These are phyloP conservation scores for Heteromurus nitidus DNA, from an alignment of 2,888 invertebrate species.

Conservation along the genomic window DNA sequence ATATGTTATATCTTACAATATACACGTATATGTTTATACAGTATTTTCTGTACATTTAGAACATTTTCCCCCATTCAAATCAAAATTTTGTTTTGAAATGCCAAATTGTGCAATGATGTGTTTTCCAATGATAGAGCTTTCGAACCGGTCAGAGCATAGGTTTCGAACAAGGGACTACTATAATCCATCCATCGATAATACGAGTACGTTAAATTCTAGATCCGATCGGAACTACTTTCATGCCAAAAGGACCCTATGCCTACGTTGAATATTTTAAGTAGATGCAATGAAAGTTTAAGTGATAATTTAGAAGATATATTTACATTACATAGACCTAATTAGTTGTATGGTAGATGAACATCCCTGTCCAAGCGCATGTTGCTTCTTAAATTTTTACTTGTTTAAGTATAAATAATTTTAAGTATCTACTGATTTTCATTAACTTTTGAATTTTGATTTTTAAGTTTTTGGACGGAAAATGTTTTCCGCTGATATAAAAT, in stretches of 20 bases:
- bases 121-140: no score
- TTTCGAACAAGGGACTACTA: no score
- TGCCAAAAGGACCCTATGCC: neutral
- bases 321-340: neutral
- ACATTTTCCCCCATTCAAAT: no score
- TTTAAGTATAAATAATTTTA: neutral
- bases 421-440: neutral
- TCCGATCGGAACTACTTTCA: constrained; percentile 33
- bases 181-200: no score
- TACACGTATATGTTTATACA: no score
- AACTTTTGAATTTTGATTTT: neutral
- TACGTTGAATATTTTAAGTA: neutral
- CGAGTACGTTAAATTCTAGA: no score
- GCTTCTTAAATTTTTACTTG: constrained; percentile 5
- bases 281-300: neutral
- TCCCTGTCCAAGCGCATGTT: constrained; percentile 37
- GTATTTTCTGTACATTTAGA: neutral
- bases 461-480: constrained; percentile 54
- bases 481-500: constrained; percentile 15
- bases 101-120: no score
- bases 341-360: neutral
- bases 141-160: neutral
- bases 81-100: no score
- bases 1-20: no score
- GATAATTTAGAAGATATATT: neutral